Evolutionary conservation across 2,797 vertebrate species (phyloP), one percentile per base, ranked within the genome.

Genomic region (Neopelma chrysocephalum): DNA sequence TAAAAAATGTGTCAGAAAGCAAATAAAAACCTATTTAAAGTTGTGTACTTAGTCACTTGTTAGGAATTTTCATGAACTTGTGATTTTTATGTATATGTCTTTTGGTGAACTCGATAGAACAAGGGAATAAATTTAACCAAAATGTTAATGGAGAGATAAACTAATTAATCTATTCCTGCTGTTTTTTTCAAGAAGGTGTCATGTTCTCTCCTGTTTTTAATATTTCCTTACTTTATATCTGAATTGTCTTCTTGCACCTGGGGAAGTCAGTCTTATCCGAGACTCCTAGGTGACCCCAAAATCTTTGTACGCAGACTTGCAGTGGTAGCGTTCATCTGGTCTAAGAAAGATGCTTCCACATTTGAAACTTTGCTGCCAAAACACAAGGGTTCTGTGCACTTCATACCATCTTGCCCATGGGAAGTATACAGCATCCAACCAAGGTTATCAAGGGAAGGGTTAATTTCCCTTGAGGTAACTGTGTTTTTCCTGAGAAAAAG

Each of bases 21-120:
- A 94, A 83, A 90, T 71, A 66, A 82, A 90, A 88, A 8, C 20
- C 45, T 60, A 64, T 80, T 85, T 84, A 80, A 92, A 66, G 48
- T 50, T 29, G 0, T 70, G 3, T 53, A 50, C 29, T 91, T 84
- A 47, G 34, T 87, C 31, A 57, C 10, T 1, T 0, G 0, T 62
- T 75, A 47, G 48, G 87, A 58, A 57, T 80, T 89, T 93, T 82
- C 9, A 50, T 68, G 53, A 87, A 80, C 32, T 56, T 85, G 16
- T 62, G 56, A 60, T 60, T 92, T 95, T 89, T 87, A 70, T 87
- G 5, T 43, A 3, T 57, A 42, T 66, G 4, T 42, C 64, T 89
- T 87, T 82, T 62, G 20, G 26, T 68, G 66, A 85, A 81, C 57
- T 91, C 82, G 23, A 42, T 34, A 75, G 25, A 34, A 71, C 21